Evolutionary conservation across 2,888 invertebrate genomes (phyloP).

Genomic region (Nineta flava): DNA sequence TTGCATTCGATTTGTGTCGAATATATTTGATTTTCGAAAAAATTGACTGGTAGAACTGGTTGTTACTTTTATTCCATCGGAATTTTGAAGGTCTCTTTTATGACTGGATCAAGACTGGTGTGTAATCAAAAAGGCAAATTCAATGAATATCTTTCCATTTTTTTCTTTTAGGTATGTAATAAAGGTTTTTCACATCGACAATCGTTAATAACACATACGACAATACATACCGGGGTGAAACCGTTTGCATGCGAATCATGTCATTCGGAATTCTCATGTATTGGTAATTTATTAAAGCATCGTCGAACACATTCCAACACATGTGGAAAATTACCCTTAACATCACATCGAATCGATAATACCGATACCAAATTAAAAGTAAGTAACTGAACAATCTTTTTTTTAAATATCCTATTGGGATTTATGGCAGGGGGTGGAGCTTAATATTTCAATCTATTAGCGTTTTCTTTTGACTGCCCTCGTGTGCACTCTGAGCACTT

Average conservation of each 20-base stretch:
- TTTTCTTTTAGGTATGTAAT: slow-evolving; percentile 28
- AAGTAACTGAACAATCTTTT: background rate
- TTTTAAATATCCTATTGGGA: background rate
- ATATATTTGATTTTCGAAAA: no score
- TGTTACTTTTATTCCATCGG: no score
- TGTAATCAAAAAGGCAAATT: background rate
- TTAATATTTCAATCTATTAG: no score
- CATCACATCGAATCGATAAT: slow-evolving; percentile 20
- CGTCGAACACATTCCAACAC: slow-evolving; percentile 28
- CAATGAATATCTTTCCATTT: background rate
- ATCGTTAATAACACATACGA: slow-evolving; percentile 31
- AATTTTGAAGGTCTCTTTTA: no score
- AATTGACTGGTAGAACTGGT: no score
- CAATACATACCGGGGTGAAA: slow-evolving; percentile 30
- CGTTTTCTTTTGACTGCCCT: no score
- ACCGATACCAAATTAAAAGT: slow-evolving; percentile 21
- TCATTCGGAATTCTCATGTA: slow-evolving; percentile 29
- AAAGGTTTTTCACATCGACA: slow-evolving; percentile 32
- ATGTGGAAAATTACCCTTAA: slow-evolving; percentile 25
- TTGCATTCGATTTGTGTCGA: no score
- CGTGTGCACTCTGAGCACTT: no score
- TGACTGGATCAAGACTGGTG: no score
- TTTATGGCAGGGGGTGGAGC: no score
- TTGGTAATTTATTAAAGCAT: slow-evolving; percentile 32
- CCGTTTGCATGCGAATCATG: slow-evolving; percentile 33